Percentiles rank a stretch among this genome's conserved stretches.
phyloP scores from a whole-genome alignment of 2,113 vertebrate species.

The Copsychus sechellarum region DNA sequence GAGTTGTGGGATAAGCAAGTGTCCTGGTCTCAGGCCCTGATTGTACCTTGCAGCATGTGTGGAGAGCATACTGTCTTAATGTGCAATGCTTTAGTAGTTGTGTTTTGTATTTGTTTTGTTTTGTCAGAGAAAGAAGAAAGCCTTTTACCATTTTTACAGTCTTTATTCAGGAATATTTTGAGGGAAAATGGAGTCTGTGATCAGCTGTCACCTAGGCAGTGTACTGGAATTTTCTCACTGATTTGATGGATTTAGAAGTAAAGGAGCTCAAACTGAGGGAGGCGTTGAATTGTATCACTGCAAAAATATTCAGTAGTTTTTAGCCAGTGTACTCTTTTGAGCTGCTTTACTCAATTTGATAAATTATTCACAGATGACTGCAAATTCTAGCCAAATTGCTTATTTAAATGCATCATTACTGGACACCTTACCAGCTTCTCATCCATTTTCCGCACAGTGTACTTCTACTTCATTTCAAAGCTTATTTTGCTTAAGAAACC shows the following conservation, averaged over 20 bases:
- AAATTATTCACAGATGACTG: conserved; percentile 71
- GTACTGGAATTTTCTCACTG: not conserved
- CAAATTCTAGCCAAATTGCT: conserved; percentile 54
- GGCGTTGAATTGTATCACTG: not conserved
- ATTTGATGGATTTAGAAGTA: not conserved
- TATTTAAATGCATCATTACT: conserved; percentile 71
- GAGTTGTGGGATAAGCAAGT: not conserved
- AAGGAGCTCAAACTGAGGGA: not conserved
- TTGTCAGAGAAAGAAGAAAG: not conserved
- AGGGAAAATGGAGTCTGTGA: not conserved
- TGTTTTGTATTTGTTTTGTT: not conserved
- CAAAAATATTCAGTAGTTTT: conserved; percentile 20
- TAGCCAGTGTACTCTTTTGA: not conserved
- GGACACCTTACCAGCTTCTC: conserved; percentile 55
- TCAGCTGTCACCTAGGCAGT: not conserved
- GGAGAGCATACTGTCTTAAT: not conserved
- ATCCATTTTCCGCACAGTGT: conserved; percentile 34
- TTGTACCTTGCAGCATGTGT: not conserved
- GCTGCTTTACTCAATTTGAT: conserved; percentile 45
- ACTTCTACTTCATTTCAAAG: conserved; percentile 51
- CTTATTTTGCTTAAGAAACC: conserved; percentile 45
- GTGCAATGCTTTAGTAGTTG: not conserved
- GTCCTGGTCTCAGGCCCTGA: not conserved
- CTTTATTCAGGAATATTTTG: not conserved
- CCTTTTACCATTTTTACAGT: not conserved